Base-by-base conservation (phyloP, 2,888 invertebrate species). In the Labia minor region DNA sequence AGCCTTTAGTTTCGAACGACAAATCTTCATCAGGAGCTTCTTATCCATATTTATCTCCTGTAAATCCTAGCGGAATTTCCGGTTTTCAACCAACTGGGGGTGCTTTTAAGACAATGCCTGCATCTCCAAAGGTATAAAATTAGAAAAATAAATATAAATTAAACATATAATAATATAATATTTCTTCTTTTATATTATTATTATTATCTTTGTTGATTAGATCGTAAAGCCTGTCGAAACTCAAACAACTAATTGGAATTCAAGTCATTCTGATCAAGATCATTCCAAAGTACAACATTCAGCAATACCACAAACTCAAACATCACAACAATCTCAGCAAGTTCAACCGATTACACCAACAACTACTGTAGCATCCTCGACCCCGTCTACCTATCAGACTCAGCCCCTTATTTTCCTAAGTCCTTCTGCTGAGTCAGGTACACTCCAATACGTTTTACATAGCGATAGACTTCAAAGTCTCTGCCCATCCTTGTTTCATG, bases 11-110 rank as follows among this genome's bases (percentile, higher is more conserved):
- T 70, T 74, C 80, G 63, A 78, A 78, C 71, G 77, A 76, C 67
- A 78, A 78, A 71, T 74, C 75, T 66, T 77, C 72, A 72, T 77
- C 75, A 68, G 78, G 74, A 18, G 75, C 77, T 11, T 80, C 80
- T 1, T 81, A 82, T 73, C 84, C 85, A 69, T 87, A 86, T 75
- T 83, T 82, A 73, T 85, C 86, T 71, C 87, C 87, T 66, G 84
- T 87, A 65, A 92, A 91, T 80, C 92, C 92, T 19, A 87, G 87
- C 62, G 92, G 92, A 63, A 85, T 90, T 67, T 88, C 89, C 72
- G 90, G 89, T 72, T 95, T 95, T 80, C 95, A 95, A 77, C 94
- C 95, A 0, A 93, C 90, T 66, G 79, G 79, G 8, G 93, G 93
- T 64, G 94, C 95, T 61, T 95, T 95, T 76, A 92, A 93, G 78